Evolutionary conservation across 1,140 invertebrate species (phyloP).

Genomic region (Rhyzopertha dominica): DNA sequence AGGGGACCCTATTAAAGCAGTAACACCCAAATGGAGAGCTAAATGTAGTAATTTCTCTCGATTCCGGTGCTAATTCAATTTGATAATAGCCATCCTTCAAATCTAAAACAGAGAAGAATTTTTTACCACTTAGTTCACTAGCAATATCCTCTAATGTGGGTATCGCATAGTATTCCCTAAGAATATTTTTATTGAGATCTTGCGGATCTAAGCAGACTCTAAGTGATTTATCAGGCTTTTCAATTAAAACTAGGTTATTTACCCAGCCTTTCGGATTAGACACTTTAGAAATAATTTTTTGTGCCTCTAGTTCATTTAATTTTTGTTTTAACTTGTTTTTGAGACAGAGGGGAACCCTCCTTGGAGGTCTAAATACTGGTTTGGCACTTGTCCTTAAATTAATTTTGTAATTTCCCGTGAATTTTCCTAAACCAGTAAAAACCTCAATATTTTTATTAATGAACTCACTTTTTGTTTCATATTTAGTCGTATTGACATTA

Average conservation of each 20-base stretch:
- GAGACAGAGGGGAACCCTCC: slow-evolving; percentile 30
- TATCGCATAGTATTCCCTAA: slow-evolving; percentile 40
- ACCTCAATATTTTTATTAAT: too few species aligned
- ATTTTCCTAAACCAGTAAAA: too few species aligned
- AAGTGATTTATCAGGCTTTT: slow-evolving; percentile 43
- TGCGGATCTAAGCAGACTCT: slow-evolving; percentile 49
- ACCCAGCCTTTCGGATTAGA: slow-evolving; percentile 42
- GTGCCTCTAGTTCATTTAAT: slow-evolving; percentile 28
- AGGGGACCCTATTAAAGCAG: slow-evolving; percentile 36
- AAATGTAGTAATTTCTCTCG: slow-evolving; percentile 37
- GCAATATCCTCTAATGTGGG: slow-evolving; percentile 44
- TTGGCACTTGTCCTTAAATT: too few species aligned
- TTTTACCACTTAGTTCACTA: slow-evolving; percentile 36
- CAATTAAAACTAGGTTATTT: slow-evolving; percentile 42
- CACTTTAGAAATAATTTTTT: slow-evolving; percentile 34
- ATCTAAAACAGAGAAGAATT: slow-evolving; percentile 47
- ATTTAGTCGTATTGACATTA: too few species aligned
- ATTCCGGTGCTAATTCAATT: slow-evolving; percentile 21
- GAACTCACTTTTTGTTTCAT: too few species aligned
- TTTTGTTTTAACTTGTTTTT: slow-evolving; percentile 27
- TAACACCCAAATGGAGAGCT: slow-evolving; percentile 41
- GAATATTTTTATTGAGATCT: slow-evolving; percentile 47
- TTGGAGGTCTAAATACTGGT: slow-evolving; percentile 18
- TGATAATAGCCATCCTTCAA: slow-evolving; percentile 40
- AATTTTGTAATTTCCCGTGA: too few species aligned